Evolutionary conservation across 2,797 vertebrate genomes (phyloP).

Genomic region (Babyrousa celebensis): DNA sequence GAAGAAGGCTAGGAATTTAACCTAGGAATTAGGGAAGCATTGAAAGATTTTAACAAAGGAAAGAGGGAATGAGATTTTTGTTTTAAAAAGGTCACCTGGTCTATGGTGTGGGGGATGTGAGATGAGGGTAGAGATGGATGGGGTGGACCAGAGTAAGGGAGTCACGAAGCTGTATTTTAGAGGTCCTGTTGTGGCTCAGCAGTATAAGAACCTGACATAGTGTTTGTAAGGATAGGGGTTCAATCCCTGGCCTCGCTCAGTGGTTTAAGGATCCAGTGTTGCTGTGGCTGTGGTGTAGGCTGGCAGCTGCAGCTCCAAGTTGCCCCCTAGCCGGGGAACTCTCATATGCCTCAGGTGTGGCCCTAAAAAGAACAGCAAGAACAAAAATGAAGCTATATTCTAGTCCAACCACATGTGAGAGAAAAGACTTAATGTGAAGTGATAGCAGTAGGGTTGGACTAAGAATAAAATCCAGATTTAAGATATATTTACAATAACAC

Average conservation of each 20-base stretch:
- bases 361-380: too few relatives aligned
- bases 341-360: too few relatives aligned
- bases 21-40: background rate
- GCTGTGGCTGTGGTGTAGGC: too few relatives aligned
- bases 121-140: background rate
- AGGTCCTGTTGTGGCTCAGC: too few relatives aligned
- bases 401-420: background rate
- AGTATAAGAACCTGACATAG: too few relatives aligned
- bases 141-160: background rate
- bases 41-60: background rate
- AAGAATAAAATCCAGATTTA: background rate
- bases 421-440: background rate
- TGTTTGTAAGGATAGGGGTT: too few relatives aligned
- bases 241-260: too few relatives aligned
- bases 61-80: background rate
- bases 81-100: background rate
- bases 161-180: background rate
- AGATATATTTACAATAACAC: background rate
- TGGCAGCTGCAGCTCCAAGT: too few relatives aligned
- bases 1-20: constrained; percentile 13
- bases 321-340: too few relatives aligned
- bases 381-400: background rate
- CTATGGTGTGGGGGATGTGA: background rate
- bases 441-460: background rate
- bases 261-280: too few relatives aligned